phyloP scores from a whole-genome alignment of 2,797 vertebrate genomes.

The Melanotaenia pygmaea region DNA sequence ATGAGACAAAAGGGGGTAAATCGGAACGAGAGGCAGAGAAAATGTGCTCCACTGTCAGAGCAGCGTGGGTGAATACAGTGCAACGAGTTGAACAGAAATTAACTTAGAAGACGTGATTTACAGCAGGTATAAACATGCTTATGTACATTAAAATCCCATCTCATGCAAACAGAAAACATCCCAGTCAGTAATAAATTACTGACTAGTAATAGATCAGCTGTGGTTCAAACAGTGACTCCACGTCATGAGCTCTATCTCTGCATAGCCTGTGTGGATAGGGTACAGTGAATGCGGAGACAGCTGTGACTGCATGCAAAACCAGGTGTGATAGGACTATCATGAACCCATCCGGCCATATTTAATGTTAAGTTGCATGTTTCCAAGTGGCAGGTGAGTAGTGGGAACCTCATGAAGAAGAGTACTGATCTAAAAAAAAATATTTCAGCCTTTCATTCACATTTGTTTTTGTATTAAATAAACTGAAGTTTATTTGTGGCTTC shows the following conservation, averaged over 20 bases:
- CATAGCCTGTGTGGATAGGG: background rate
- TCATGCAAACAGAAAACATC: background rate
- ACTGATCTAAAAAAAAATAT: too few relatives aligned
- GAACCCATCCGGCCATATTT: too few relatives aligned
- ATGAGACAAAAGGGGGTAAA: slow-evolving; percentile 26
- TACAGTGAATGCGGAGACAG: background rate
- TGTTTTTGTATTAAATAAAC: too few relatives aligned
- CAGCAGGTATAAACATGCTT: slow-evolving; percentile 7
- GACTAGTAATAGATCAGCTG: background rate
- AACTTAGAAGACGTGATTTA: slow-evolving; percentile 13
- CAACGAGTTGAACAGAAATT: slow-evolving; percentile 17
- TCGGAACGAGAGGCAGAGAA: slow-evolving; percentile 34
- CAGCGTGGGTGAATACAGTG: slow-evolving; percentile 36
- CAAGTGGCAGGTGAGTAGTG: background rate
- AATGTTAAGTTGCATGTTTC: too few relatives aligned
- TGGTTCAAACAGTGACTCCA: background rate
- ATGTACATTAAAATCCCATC: slow-evolving; percentile 4
- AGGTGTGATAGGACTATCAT: background rate
- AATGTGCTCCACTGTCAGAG: slow-evolving; percentile 7
- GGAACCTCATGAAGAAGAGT: background rate
- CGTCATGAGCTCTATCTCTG: background rate
- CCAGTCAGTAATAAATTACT: background rate
- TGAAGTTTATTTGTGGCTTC: too few relatives aligned
- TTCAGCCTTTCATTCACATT: too few relatives aligned
- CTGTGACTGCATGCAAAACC: background rate